Conservation (phyloP, 2,888 invertebrate species). For the Chaitophorus viminalis region DNA sequence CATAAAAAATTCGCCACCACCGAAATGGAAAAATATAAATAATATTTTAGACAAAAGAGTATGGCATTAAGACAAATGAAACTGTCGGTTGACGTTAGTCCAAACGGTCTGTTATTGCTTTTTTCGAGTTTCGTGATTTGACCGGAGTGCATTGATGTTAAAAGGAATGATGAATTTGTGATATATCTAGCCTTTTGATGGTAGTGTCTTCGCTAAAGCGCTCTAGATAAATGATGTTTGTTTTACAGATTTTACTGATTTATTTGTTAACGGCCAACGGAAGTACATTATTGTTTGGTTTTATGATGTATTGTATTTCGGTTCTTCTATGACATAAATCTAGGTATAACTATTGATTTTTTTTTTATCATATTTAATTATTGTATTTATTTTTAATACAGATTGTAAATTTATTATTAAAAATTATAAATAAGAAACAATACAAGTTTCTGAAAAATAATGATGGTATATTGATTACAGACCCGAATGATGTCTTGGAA, state of each 20-base stretch:
- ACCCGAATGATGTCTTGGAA: no score
- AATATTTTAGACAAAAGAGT: slow-evolving; percentile 30
- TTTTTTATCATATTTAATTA: no score
- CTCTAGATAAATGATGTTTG: slow-evolving; percentile 16
- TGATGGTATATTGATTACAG: no score
- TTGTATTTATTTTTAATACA: no score
- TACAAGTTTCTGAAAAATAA: no score
- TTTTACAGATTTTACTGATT: not conserved
- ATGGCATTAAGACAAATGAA: slow-evolving; percentile 45
- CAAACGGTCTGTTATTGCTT: slow-evolving; percentile 2
- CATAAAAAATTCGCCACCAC: not conserved
- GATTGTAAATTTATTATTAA: no score
- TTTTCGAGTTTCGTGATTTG: not conserved
- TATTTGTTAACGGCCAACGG: no score
- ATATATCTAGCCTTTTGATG: slow-evolving; percentile 21
- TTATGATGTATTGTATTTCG: not conserved
- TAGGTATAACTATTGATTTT: no score
- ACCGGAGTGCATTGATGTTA: slow-evolving; percentile 21
- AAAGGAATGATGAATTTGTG: not conserved
- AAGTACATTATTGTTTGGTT: not conserved
- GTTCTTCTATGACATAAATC: not conserved
- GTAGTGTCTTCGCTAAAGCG: not conserved
- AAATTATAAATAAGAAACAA: no score
- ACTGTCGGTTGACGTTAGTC: slow-evolving; percentile 20
- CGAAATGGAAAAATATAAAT: slow-evolving; percentile 33